phyloP scores from a whole-genome alignment of 2,113 vertebrate species.

The Notarius quadriscutis region DNA sequence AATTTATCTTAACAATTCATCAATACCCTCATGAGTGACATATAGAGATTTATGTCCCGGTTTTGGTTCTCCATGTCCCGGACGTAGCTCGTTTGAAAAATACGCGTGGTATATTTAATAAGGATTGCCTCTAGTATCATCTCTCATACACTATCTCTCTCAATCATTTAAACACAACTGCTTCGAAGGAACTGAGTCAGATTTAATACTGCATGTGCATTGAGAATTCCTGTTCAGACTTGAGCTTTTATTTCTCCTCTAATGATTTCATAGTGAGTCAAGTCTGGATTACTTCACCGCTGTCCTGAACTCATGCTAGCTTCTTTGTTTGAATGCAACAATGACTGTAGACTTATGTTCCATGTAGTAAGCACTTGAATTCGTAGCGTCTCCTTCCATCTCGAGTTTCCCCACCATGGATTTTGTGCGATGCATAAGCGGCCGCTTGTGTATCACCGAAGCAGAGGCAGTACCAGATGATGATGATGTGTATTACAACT shows the following conservation, averaged over 20 bases:
- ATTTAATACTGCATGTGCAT: not conserved
- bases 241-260: conserved; percentile 4
- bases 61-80: no score
- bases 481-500: conserved; percentile 21
- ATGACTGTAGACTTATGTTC: not conserved
- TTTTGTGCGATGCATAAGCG: not conserved
- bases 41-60: no score
- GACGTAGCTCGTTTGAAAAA: no score
- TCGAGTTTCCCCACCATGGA: not conserved
- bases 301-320: not conserved
- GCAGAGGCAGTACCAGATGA: conserved; percentile 21
- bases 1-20: no score
- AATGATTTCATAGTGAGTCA: not conserved
- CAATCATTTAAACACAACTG: not conserved
- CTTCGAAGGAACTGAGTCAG: not conserved
- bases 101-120: no score
- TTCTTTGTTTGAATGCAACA: not conserved
- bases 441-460: not conserved
- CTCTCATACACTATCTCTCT: not conserved
- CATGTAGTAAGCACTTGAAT: not conserved
- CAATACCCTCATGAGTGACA: no score
- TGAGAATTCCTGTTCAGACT: conserved; percentile 4
- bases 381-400: not conserved
- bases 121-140: no score
- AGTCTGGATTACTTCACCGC: not conserved